Evolutionary conservation across 2,113 vertebrate genomes (phyloP).

Genomic region (Bambusicola thoracicus): DNA sequence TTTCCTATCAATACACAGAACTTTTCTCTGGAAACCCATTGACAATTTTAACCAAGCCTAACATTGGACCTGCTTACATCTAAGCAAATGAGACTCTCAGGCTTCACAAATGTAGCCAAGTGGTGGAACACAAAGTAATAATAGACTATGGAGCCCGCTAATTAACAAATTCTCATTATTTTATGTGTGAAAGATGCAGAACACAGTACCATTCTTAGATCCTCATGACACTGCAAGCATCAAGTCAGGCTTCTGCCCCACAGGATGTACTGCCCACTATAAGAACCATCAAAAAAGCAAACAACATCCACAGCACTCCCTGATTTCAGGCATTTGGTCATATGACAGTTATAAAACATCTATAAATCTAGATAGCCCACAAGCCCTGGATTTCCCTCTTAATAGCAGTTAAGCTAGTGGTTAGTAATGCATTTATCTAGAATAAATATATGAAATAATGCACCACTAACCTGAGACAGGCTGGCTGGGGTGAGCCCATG

Average conservation of each 20-base stretch:
- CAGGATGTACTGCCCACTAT: not conserved
- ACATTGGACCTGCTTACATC: not conserved
- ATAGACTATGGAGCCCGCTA: not conserved
- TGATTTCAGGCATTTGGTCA: not conserved
- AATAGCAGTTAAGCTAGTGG: not conserved
- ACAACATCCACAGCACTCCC: not conserved
- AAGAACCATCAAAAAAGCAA: not conserved
- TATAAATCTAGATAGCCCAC: not conserved
- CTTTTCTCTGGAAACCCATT: not conserved
- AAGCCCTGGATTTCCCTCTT: not conserved
- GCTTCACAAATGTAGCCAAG: not conserved
- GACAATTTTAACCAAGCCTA: not conserved
- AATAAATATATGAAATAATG: not conserved
- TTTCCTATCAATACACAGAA: not conserved
- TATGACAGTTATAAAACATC: not conserved
- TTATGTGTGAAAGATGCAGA: not conserved
- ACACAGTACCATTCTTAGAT: not conserved
- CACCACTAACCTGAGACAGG: not conserved
- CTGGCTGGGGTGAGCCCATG: accelerated
- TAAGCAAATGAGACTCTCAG: not conserved
- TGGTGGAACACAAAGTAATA: not conserved
- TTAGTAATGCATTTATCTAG: not conserved
- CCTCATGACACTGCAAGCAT: not conserved
- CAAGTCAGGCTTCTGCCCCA: not conserved
- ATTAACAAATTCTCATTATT: not conserved